Evolutionary conservation across 2,797 vertebrate genomes (phyloP), one percentile per base, ranked within the genome.

Genomic region (Morus bassanus): DNA sequence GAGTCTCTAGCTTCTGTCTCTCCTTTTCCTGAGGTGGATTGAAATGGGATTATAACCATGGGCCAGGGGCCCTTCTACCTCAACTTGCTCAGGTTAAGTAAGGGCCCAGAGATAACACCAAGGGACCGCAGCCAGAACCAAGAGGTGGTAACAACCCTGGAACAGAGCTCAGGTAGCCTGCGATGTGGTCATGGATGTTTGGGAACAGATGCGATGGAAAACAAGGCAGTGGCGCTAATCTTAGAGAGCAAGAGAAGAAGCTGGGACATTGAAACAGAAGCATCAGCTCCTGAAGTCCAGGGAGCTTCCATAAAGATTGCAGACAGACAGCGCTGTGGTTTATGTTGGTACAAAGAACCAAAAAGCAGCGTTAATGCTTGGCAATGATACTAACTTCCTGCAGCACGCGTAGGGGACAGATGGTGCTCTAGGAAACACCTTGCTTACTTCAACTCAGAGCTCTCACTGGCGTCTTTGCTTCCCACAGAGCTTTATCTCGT

Each of bases 1-100:
- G 97, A 31, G 97, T 98, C 91, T 99, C 99, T 63, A 99, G 97
- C 61, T 99, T 99, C 95, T 98, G 97, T 10, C 98, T 98, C 91
- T 99, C 99, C 91, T 98, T 99, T 91, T 98, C 98, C 99, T 99
- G 94, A 24, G n/a, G 33, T 18, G 33, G 24, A 53, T 35, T 11
- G 33, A 67, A 83, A 73, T 1, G 18, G 33, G 9, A 7, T 41
- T 67, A 64, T 25, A 63, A 28, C 11, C 31, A 53, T 11, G 23
- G 39, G 39, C 11, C 48, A 60, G 61, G 21, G 10, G 24, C 19
- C 43, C 27, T 74, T 22, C 48, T 68, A n/a, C 45, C 46, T 28
- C 35, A 46, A 2, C 17, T 13, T n/a, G 53, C 48, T 60, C 18
- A 9, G 46, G 14, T 24, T 39, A 33, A 64, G 15, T 16, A 31